Evolutionary conservation across 2,113 vertebrate genomes (phyloP), one percentile per base, ranked within the genome.

Genomic region (Protobothrops mucrosquamatus): DNA sequence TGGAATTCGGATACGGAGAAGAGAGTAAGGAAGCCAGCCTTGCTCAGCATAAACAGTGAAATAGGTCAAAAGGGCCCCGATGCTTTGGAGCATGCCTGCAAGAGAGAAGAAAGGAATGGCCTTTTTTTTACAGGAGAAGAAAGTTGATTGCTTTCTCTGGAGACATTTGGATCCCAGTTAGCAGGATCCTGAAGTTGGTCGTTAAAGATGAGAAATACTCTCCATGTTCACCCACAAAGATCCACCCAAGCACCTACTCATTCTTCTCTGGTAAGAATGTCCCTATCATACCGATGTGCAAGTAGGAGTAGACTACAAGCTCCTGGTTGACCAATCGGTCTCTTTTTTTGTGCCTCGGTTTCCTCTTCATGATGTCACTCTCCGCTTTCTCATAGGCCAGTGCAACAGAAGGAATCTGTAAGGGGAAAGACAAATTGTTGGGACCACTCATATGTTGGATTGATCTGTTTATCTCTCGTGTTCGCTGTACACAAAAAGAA

Each of bases 361-460:
- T 98, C 94, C 97, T 97, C 94, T 98, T 98, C 98, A 98, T 98
- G 2, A 98, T 98, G 91, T 98, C 98, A 0, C 98, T 98, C 94
- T 98, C 98, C 0, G 98, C 97, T 95, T 98, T 98, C 89, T 98
- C 98, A 0, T 98, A 98, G 34, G 98, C 98, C 94, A 98, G 46
- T 0, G 98, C 97, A 1, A 98, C 96, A 9, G 98, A 98, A n/a
- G 98, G 98, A 85, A 98, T 98, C 98, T 98, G 51, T 74, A 93
- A 86, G 1, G 87, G 46, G 94, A 54, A 87, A 8, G 55, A 54
- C 20, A 81, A 18, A 14, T 14, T 34, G 12, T 46, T 20, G 1
- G 48, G 23, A 18, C 12, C 1, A 51, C 23, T 6, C 14, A 15
- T 14, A 3, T 6, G 3, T 43, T 46, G 7, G 10, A 26, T 48